Conservation (phyloP, 2,797 vertebrate species). For the Pangasius larnaudii region DNA sequence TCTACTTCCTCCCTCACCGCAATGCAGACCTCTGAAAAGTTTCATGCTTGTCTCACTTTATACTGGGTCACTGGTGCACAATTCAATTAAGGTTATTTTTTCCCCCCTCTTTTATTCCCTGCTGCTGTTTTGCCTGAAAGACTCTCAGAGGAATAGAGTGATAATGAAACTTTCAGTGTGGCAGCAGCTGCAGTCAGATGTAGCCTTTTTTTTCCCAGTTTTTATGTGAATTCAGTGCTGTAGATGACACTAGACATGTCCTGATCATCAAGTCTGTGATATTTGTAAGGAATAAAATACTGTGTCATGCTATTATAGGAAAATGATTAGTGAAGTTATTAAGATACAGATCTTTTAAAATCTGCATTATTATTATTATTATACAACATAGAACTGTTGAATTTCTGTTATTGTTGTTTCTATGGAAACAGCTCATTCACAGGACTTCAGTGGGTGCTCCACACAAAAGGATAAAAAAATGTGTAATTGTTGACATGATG, state of each 20-base stretch:
- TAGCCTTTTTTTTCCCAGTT: background rate
- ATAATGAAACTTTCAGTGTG: conserved; percentile 45
- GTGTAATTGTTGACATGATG: too few species aligned
- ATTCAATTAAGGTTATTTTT: conserved; percentile 46
- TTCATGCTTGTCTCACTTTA: conserved; percentile 29
- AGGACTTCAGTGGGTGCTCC: background rate
- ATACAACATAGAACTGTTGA: background rate
- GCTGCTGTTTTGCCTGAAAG: conserved; percentile 15
- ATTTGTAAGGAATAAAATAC: background rate
- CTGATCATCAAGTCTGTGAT: background rate
- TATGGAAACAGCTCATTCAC: background rate
- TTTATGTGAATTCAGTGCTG: background rate
- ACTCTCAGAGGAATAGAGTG: conserved; percentile 35
- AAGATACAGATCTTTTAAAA: background rate
- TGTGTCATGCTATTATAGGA: too few species aligned
- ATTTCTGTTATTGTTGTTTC: background rate
- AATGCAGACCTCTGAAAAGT: conserved; percentile 17
- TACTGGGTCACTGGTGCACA: conserved; percentile 32
- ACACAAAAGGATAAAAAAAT: background rate
- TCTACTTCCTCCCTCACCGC: conserved; percentile 27
- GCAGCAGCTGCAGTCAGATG: background rate
- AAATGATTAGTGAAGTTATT: background rate
- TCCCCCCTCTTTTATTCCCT: background rate
- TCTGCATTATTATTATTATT: background rate
- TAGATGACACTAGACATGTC: background rate